phyloP scores from a whole-genome alignment of 2,113 vertebrate genomes.

The Parus major region DNA sequence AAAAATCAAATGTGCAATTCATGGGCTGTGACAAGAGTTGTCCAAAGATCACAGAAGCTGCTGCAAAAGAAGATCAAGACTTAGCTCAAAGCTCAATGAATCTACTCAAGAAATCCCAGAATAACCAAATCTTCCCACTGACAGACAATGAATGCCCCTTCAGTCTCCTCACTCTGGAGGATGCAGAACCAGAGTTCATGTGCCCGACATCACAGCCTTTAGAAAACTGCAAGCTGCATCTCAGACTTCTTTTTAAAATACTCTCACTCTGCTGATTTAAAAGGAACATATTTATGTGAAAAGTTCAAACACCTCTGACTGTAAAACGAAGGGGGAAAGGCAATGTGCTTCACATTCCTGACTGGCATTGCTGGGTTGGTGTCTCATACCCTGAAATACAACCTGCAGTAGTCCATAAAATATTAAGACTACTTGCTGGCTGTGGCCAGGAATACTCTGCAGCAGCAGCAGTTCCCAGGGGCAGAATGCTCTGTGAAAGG shows the following conservation, averaged over 20 bases:
- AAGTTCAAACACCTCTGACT: neutral
- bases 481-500: neutral
- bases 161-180: neutral
- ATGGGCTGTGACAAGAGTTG: accelerated
- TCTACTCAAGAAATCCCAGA: neutral
- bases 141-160: accelerated
- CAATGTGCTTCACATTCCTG: neutral
- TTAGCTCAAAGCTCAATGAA: neutral
- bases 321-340: neutral
- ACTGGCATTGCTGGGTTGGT: neutral
- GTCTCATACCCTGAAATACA: slow-evolving; percentile 37
- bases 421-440: neutral
- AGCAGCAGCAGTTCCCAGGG: neutral
- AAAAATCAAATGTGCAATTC: neutral
- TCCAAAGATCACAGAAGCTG: neutral
- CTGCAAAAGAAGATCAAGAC: neutral
- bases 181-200: neutral
- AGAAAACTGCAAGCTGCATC: neutral
- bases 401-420: neutral
- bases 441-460: neutral
- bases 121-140: neutral
- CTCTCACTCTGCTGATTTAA: neutral
- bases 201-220: accelerated
- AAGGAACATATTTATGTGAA: neutral
- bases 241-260: neutral